These are phyloP conservation scores for Caerostris darwini DNA, from an alignment of 1,140 invertebrate genomes.

Conservation along the genomic window DNA sequence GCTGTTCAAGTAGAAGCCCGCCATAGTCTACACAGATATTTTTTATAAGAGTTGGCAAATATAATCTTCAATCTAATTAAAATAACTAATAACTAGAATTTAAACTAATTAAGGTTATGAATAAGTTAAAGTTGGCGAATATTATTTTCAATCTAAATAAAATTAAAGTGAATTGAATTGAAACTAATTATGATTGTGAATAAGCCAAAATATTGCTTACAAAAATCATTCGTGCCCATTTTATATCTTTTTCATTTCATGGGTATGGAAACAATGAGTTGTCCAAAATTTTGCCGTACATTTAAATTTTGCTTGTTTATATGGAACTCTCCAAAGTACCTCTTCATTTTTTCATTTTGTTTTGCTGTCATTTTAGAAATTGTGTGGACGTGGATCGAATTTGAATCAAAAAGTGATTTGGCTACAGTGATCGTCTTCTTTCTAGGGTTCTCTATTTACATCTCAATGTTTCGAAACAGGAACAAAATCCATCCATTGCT, in stretches of 20 bases:
- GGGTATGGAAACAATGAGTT: neutral
- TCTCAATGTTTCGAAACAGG: neutral
- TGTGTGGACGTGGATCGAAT: neutral
- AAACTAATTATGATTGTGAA: no score
- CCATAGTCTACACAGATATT: no score
- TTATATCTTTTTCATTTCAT: neutral
- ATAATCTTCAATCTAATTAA: no score
- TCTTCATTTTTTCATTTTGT: neutral
- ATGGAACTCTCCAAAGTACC: neutral
- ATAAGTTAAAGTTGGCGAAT: no score
- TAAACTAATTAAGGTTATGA: no score
- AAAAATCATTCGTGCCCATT: no score
- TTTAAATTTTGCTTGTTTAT: neutral
- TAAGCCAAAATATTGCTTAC: no score
- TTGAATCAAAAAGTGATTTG: neutral
- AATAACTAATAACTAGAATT: no score
- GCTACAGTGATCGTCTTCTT: neutral
- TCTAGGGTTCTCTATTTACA: neutral
- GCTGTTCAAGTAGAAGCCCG: no score
- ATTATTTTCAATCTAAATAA: no score
- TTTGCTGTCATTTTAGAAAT: neutral
- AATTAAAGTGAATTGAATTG: no score
- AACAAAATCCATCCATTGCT: neutral
- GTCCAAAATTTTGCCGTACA: neutral
- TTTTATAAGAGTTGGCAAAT: no score